Evolutionary conservation across 2,113 vertebrate species (phyloP).

Genomic region (Anthoscopus minutus): DNA sequence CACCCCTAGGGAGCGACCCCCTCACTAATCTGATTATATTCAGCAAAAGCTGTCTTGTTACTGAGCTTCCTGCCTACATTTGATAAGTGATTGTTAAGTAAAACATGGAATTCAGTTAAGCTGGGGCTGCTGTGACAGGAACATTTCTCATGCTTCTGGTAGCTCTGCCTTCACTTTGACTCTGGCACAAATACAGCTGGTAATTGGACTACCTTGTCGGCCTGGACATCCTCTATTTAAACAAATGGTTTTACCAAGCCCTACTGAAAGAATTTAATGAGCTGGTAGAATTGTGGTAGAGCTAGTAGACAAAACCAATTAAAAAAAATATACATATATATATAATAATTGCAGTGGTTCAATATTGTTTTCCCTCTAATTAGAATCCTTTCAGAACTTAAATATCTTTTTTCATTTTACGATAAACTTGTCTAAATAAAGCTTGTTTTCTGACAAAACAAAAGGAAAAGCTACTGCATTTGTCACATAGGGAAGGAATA

Average conservation of each 20-base stretch:
- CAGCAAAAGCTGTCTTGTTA: neutral
- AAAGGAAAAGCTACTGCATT: neutral
- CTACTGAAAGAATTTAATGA: neutral
- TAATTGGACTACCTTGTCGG: neutral
- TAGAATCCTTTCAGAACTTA: neutral
- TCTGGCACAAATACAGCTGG: neutral
- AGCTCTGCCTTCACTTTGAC: neutral
- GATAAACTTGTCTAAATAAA: neutral
- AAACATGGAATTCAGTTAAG: neutral
- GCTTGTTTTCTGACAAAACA: neutral
- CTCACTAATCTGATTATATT: neutral
- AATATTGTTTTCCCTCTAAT: neutral
- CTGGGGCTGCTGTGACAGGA: neutral
- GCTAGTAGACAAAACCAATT: neutral
- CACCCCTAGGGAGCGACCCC: fast-evolving
- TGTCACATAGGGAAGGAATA: neutral
- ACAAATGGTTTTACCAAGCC: neutral
- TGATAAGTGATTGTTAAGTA: neutral
- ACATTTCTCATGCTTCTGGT: neutral
- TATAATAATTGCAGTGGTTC: neutral
- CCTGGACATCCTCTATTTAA: neutral
- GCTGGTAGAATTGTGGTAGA: neutral
- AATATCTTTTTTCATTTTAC: neutral
- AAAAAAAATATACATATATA: too few relatives aligned
- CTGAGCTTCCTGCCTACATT: fast-evolving